These are phyloP conservation scores for Phyllostomus discolor DNA, from an alignment of 2,113 vertebrate species.

Conservation along the genomic window DNA sequence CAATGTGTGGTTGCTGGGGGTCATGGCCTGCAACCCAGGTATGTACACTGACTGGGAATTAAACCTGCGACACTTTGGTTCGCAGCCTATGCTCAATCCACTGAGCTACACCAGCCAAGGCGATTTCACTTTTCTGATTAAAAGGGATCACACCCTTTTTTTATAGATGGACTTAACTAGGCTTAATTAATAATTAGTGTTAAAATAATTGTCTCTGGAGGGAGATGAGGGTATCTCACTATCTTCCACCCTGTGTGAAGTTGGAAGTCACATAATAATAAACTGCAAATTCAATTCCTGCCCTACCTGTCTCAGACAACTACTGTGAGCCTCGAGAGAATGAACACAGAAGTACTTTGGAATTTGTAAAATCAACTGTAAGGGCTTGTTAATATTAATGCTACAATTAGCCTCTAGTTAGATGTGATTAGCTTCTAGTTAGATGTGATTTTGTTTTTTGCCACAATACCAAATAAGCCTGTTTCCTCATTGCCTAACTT, in stretches of 20 bases:
- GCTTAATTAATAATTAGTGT: conserved; percentile 11
- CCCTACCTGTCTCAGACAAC: background rate
- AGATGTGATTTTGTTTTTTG: conserved; percentile 1
- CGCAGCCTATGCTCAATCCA: no score
- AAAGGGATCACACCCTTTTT: conserved; percentile 3
- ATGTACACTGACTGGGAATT: no score
- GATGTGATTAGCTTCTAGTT: background rate
- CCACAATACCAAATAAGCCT: background rate
- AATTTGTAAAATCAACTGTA: conserved; percentile 20
- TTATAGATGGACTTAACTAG: background rate
- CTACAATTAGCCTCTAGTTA: background rate
- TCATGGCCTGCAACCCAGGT: no score
- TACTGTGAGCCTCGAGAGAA: background rate
- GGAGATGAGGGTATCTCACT: background rate
- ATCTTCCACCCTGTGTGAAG: background rate
- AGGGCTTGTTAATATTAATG: background rate
- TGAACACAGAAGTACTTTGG: background rate
- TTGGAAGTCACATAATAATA: conserved; percentile 13
- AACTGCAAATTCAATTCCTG: background rate
- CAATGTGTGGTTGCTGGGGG: no score
- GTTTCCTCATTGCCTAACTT: background rate
- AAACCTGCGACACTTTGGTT: no score
- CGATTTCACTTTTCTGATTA: background rate
- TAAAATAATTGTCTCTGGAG: conserved; percentile 17
- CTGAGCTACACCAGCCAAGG: no score